phyloP scores from a whole-genome alignment of 1,140 invertebrate genomes.

The Brachionus rotundiformis region DNA sequence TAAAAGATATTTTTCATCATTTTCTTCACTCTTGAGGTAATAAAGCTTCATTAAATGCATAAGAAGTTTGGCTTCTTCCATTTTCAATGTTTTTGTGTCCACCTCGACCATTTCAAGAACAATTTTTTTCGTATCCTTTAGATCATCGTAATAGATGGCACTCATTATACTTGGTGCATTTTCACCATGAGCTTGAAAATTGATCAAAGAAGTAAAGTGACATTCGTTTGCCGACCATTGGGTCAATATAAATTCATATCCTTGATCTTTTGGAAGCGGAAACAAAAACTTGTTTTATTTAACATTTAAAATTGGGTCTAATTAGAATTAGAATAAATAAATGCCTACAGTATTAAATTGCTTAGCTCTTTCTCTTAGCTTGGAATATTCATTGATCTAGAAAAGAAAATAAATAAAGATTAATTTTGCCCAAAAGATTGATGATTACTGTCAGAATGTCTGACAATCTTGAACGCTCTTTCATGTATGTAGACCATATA shows the following conservation, averaged over 20 bases:
- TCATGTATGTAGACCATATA: constrained; percentile 40
- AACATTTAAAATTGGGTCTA: too few relatives aligned
- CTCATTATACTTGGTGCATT: constrained; percentile 42
- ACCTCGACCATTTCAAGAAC: constrained; percentile 42
- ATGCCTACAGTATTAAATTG: constrained; percentile 41
- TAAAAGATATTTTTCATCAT: background rate
- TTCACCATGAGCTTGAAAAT: constrained; percentile 49
- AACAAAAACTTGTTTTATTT: constrained; percentile 51
- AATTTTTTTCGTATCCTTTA: constrained; percentile 32
- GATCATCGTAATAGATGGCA: constrained; percentile 42
- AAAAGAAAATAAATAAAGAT: background rate
- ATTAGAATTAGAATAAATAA: background rate
- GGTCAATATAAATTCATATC: constrained; percentile 36
- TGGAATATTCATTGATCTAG: constrained; percentile 15
- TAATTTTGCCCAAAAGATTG: background rate
- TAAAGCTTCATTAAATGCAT: constrained; percentile 35
- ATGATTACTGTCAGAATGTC: constrained; percentile 19
- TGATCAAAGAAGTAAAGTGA: constrained; percentile 48
- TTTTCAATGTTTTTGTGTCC: background rate
- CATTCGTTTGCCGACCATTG: constrained; percentile 41
- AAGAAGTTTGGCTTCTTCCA: constrained; percentile 33
- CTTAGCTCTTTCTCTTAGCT: background rate
- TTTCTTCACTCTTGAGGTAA: constrained; percentile 22
- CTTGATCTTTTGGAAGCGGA: constrained; percentile 48
- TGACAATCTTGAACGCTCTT: constrained; percentile 20